Percentiles rank a stretch among this genome's conserved stretches.
Evolutionary conservation across 2,797 vertebrate genomes (phyloP).

Genomic region (Echiichthys vipera): DNA sequence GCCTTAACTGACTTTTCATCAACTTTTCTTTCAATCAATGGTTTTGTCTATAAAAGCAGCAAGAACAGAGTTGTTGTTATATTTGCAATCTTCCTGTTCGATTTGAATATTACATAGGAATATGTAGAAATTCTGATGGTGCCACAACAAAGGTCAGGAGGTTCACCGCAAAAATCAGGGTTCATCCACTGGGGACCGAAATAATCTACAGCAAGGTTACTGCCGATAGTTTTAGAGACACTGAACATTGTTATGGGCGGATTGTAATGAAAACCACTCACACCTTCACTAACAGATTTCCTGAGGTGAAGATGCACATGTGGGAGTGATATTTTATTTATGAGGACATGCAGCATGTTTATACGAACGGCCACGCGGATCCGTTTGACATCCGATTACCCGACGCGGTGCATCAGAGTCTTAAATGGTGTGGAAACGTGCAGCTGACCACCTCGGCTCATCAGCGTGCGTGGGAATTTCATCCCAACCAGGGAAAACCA

Average conservation of each 20-base stretch:
- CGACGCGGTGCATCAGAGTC: neutral
- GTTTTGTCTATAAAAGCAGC: too few species aligned
- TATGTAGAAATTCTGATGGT: neutral
- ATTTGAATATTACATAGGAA: neutral
- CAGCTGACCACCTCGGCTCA: constrained; percentile 15
- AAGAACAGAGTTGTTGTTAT: too few species aligned
- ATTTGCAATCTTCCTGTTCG: neutral
- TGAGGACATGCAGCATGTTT: constrained; percentile 21
- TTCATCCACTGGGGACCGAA: neutral
- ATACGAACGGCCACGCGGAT: constrained; percentile 4
- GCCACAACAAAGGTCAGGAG: neutral
- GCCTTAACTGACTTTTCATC: too few species aligned
- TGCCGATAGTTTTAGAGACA: neutral
- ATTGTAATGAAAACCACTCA: neutral
- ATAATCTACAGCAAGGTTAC: neutral
- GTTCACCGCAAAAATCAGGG: neutral
- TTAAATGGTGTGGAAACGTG: constrained; percentile 8
- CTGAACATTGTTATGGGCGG: neutral
- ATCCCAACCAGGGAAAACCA: constrained; percentile 20
- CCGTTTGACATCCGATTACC: constrained; percentile 39
- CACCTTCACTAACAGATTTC: neutral
- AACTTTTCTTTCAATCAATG: too few species aligned
- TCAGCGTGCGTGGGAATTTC: constrained; percentile 45
- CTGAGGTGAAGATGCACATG: constrained; percentile 7
- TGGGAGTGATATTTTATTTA: constrained; percentile 27